Percentiles rank a stretch among this genome's conserved stretches.
Conservation (phyloP, 53 echinoderm and acorn worm genomes). For the Echinometra lucunter region DNA sequence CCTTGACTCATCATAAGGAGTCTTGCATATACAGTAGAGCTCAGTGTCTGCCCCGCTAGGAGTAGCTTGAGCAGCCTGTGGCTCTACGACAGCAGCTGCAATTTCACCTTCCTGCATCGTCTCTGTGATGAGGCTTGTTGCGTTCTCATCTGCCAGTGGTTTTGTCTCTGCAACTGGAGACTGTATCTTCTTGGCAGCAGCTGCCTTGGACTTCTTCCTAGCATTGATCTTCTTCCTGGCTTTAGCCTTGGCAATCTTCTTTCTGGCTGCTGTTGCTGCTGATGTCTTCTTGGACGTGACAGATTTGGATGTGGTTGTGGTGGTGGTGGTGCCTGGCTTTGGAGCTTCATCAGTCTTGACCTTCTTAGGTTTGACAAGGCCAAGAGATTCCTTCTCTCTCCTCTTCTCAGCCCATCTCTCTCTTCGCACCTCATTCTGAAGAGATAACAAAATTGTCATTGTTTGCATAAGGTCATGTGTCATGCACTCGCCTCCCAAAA, state of each 20-base stretch:
- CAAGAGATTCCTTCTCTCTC: conserved; percentile 49
- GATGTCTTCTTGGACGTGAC: conserved; percentile 60
- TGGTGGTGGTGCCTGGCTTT: not conserved
- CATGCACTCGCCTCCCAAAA: too few species aligned
- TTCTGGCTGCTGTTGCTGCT: conserved; percentile 65
- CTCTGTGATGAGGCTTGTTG: conserved; percentile 8
- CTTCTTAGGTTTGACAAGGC: conserved; percentile 70
- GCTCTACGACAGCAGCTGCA: conserved; percentile 22
- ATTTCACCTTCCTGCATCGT: conserved; percentile 4
- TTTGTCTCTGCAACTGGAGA: conserved; percentile 20
- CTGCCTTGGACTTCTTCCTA: conserved; percentile 66
- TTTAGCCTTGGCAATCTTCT: conserved; percentile 71
- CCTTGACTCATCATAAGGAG: conserved; percentile 88
- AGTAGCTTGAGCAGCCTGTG: not conserved
- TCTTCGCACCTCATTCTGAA: conserved; percentile 80
- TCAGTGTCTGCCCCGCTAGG: conserved; percentile 8
- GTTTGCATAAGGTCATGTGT: too few species aligned
- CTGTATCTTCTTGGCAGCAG: conserved; percentile 38
- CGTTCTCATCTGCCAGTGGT: conserved; percentile 39
- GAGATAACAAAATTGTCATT: not conserved
- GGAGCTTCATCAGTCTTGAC: conserved; percentile 41
- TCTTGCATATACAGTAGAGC: conserved; percentile 96
- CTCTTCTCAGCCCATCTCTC: conserved; percentile 76
- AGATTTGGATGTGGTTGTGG: conserved; percentile 4
- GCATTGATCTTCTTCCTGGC: conserved; percentile 57